Evolutionary conservation across 2,797 vertebrate genomes (phyloP).

Genomic region (Nasua narica): DNA sequence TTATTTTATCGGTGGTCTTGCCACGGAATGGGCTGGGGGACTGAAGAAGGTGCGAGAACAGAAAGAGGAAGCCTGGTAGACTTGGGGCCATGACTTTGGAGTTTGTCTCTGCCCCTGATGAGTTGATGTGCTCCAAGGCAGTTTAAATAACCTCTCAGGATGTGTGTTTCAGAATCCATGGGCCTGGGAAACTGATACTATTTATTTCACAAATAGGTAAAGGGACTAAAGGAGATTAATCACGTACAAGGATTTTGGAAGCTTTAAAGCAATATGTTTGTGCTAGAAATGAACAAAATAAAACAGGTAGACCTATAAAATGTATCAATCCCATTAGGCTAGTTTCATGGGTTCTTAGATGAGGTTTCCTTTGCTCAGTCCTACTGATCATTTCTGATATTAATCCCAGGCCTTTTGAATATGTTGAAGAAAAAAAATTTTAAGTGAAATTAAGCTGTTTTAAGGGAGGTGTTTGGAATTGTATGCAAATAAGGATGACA

Average conservation of each 20-base stretch:
- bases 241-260: not conserved
- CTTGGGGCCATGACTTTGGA: not conserved
- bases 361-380: not conserved
- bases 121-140: not conserved
- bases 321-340: not conserved
- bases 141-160: not conserved
- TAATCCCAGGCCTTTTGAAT: not conserved
- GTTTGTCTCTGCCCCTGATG: not conserved
- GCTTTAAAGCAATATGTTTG: not conserved
- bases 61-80: not conserved
- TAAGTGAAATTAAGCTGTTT: not conserved
- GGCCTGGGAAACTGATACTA: not conserved
- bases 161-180: not conserved
- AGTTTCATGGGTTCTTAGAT: not conserved
- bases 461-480: not conserved
- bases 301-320: not conserved
- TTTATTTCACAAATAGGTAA: not conserved
- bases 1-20: not conserved
- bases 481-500: not conserved
- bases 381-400: not conserved
- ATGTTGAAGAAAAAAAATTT: not conserved
- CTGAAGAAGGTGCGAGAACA: accelerated
- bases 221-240: not conserved
- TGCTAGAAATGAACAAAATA: not conserved
- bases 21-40: too few relatives aligned